Evolutionary conservation across 2,113 vertebrate species (phyloP), one percentile per base, ranked within the genome.

Genomic region (Dromiciops gliroides): DNA sequence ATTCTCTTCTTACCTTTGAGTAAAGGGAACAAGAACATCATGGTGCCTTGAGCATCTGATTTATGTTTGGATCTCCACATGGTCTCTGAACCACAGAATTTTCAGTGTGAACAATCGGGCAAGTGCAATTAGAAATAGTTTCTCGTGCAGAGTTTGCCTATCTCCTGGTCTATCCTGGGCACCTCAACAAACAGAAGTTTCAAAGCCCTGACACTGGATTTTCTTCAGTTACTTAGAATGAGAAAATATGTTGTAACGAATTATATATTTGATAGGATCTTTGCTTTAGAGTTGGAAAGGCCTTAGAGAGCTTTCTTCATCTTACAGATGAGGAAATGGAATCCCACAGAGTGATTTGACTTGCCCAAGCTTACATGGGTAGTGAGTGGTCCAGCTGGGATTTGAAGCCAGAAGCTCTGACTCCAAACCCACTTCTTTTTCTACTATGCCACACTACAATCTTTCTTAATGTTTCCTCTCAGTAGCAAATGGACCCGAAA

Each of bases 1-100:
- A 52, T 91, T 95, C 19, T 93, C 51, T 95, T 91, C 53, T 94
- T 95, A 75, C 47, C 75, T 96, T 95, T 93, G 51, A 89, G 50
- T 89, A 90, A 75, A 94, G 26, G 52, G 23, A 96, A 7, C n/a
- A 93, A 60, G 26, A 90, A 28, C 49, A 25, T 53, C 75, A 49
- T n/a, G 16, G 67, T 94, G 48, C 67, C 67, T 53, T 93, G 90
- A 95, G 52, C 83, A 60, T 94, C 60, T 47, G 11, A 22, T 37
- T 92, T 47, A 10, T 91, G 96, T 53, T 91, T 90, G 67, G 90
- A 31, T 94, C 51, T 96, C 95, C 91, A 93, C 31, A 50, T 90
- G 14, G 14, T 53, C 28, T 50, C 1, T 95, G 53, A 50, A 25
- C 91, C 48, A 48, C 8, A 93, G 56, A 50, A 0, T n/a, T 96